Conservation (phyloP, 2,113 vertebrate species). For the Rhipidura dahli region DNA sequence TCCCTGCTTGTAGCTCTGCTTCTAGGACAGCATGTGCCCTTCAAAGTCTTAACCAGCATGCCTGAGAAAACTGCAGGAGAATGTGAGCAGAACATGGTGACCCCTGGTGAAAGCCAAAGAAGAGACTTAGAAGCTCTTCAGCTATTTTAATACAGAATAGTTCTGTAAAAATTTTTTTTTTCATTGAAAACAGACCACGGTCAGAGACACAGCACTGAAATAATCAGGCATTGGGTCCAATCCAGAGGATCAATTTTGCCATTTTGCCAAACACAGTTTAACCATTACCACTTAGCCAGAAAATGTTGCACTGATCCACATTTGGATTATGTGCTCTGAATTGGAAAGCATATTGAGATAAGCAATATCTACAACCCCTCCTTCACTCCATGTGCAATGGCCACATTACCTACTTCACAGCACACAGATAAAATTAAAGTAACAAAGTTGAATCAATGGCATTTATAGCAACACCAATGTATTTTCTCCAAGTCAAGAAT, state of each 20-base stretch:
- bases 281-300: background rate
- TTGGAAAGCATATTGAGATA: background rate
- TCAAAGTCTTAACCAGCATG: background rate
- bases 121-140: background rate
- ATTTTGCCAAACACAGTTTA: background rate
- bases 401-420: background rate
- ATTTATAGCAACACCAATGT: background rate
- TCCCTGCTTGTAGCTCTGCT: background rate
- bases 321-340: background rate
- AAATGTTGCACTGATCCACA: background rate
- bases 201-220: background rate
- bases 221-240: background rate
- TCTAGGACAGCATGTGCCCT: background rate
- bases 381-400: background rate
- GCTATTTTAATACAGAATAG: background rate
- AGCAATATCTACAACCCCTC: background rate
- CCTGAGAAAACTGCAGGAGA: background rate
- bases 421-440: background rate
- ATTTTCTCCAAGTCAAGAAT: background rate
- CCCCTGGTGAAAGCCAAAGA: background rate
- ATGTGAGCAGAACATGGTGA: background rate
- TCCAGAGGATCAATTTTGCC: background rate
- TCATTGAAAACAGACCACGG: background rate
- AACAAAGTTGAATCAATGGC: background rate
- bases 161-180: background rate